A percentile compares a stretch with the other conserved stretches of the same genome.
These are phyloP conservation scores for Achatina immaculata DNA, from an alignment of 1,140 invertebrate species.

Conservation along the genomic window DNA sequence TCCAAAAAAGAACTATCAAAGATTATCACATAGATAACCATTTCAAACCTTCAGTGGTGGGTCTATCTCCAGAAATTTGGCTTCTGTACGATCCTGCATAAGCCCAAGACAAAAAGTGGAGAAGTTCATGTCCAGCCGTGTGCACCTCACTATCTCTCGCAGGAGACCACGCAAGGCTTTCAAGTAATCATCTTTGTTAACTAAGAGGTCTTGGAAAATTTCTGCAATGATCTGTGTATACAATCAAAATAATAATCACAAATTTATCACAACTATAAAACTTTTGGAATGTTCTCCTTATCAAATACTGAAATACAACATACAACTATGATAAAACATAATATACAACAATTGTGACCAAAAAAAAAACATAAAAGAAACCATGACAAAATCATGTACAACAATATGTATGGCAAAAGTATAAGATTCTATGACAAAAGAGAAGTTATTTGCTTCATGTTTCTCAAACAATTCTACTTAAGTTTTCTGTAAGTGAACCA, in stretches of 20 bases:
- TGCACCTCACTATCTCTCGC: slow-evolving; percentile 88
- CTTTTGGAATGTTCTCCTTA: neutral
- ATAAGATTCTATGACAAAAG: neutral
- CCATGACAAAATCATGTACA: neutral
- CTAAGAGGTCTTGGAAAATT: slow-evolving; percentile 83
- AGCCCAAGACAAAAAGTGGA: slow-evolving; percentile 79
- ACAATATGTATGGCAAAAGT: neutral
- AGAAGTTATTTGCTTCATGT: too few species aligned
- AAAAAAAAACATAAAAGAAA: neutral
- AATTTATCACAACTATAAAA: too few species aligned
- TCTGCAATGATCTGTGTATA: slow-evolving; percentile 78
- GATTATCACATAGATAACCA: neutral
- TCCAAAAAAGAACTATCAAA: too few species aligned
- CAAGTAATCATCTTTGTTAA: slow-evolving; percentile 91
- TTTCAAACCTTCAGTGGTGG: slow-evolving; percentile 60
- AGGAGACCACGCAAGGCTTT: slow-evolving; percentile 85
- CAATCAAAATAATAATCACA: slow-evolving; percentile 72
- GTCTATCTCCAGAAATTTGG: slow-evolving; percentile 69
- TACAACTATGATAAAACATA: too few species aligned
- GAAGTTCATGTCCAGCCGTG: slow-evolving; percentile 85
- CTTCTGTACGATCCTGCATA: slow-evolving; percentile 76
- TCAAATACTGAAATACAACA: neutral
- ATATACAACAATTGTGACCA: neutral
- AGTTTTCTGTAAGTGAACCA: too few species aligned
- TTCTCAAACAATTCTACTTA: too few species aligned